Evolutionary conservation across 2,113 vertebrate species (phyloP), one percentile per base, ranked within the genome.

Genomic region (Pica pica): DNA sequence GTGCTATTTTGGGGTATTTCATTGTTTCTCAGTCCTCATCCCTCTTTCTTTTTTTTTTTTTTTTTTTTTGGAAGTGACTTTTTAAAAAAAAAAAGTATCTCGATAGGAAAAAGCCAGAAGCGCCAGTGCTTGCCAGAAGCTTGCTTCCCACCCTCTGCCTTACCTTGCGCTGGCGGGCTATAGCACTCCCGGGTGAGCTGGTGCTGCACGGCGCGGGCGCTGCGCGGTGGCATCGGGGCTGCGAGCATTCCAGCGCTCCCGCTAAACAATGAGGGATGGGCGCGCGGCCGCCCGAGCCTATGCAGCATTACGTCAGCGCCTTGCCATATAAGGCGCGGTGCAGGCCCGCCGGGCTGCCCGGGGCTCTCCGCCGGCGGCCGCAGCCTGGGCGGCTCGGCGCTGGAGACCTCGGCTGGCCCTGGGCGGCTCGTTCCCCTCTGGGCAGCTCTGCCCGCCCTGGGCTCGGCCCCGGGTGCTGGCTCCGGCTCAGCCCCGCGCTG

Each of bases 251-350:
- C 98, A 96, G 97, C 98, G 98, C 97, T 97, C 97, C 98, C 97
- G 96, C 98, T 97, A 98, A 99, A 99, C 99, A 99, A 99, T 99
- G 98, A 98, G 98, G 98, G 98, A 98, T 97, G 97, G 98, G 96
- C 98, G 96, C 97, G 75, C 92, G 92, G 97, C 98, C 98, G 98
- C 98, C 98, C 97, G 96, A 98, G 99, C 98, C 98, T 98, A 97
- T 96, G 98, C 98, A 97, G 98, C 98, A 98, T 99, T 98, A 99
- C 99, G 99, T 99, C 99, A 99, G 98, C 96, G 98, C 98, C 98
- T 98, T 97, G 75, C 99, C 99, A 98, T 99, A 99, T 99, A 99
- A 98, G 99, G 99, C 50, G 35, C 70, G 70, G 60, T 19, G 70
- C 60, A 6, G 70, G 60, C 60, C 60, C 50, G 69, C 50, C 27